A percentile compares a stretch with the other conserved stretches of the same genome.
Conservation (phyloP, 2,888 invertebrate species). For the Sarcophaga subvicina region DNA sequence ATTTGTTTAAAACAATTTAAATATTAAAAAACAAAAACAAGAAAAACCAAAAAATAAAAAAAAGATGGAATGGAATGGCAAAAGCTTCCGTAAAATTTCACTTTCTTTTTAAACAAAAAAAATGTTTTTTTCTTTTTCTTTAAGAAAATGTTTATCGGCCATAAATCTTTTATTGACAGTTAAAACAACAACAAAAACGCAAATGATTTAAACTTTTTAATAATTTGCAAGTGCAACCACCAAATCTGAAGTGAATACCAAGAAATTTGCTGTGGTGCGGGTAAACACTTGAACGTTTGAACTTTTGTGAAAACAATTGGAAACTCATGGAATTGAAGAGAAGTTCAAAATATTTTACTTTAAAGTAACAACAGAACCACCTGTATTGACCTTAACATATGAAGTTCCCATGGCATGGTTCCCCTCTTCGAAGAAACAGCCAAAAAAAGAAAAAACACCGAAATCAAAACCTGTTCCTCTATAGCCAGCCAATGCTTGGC, state of each 20-base stretch:
- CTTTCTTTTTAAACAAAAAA: conserved; percentile 29
- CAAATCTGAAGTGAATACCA: background rate
- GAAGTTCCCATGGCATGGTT: conserved; percentile 31
- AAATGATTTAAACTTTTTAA: conserved; percentile 9
- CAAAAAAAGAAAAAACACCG: conserved; percentile 1
- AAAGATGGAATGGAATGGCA: background rate
- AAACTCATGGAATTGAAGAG: background rate
- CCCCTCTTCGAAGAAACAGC: background rate
- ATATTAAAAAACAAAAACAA: too few relatives aligned
- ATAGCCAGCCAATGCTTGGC: too few relatives aligned
- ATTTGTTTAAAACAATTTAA: too few relatives aligned
- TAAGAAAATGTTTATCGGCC: conserved; percentile 27
- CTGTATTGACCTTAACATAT: conserved; percentile 63
- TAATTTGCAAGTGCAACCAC: conserved; percentile 22
- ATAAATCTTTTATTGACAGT: conserved; percentile 52
- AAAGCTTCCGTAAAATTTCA: conserved; percentile 48
- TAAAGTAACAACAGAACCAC: conserved; percentile 74
- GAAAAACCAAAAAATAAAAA: too few relatives aligned
- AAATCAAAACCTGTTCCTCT: conserved; percentile 51
- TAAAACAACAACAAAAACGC: background rate
- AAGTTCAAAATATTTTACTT: conserved; percentile 37
- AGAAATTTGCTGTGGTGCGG: background rate
- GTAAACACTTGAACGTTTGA: conserved; percentile 20
- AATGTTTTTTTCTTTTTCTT: conserved; percentile 1
- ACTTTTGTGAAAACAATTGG: conserved; percentile 30